phyloP scores from a whole-genome alignment of 2,797 vertebrate genomes.

The Poecilia wingei region DNA sequence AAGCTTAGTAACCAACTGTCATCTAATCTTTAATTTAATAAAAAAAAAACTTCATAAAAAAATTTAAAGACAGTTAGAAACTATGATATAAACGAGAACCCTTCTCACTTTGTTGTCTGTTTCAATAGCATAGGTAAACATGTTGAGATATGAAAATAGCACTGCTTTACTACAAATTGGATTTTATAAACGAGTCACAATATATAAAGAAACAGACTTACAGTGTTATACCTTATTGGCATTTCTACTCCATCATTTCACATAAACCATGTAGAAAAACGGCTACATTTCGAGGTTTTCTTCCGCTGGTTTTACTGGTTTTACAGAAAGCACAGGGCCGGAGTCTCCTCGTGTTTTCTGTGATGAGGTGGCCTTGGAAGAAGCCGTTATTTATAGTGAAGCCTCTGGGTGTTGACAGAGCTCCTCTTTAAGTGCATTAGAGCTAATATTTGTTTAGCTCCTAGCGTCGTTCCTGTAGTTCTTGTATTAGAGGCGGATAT shows the following conservation, averaged over 20 bases:
- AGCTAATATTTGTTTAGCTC: background rate
- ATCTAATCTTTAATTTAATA: background rate
- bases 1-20: background rate
- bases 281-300: background rate
- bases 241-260: background rate
- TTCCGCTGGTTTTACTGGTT: background rate
- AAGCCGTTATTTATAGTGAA: background rate
- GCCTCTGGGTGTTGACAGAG: background rate
- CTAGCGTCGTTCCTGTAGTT: background rate
- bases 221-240: background rate
- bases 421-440: background rate
- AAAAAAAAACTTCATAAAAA: background rate
- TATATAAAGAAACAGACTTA: background rate
- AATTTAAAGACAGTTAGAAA: background rate
- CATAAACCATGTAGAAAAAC: background rate
- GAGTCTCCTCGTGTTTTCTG: background rate
- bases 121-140: background rate
- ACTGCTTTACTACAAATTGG: background rate
- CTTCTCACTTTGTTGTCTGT: background rate
- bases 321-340: background rate
- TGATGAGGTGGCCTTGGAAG: background rate
- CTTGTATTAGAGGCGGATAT: background rate
- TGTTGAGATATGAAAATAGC: background rate
- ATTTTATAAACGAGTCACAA: background rate
- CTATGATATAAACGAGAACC: background rate